phyloP scores from a whole-genome alignment of 2,113 vertebrate species.

The Cinclus cinclus region DNA sequence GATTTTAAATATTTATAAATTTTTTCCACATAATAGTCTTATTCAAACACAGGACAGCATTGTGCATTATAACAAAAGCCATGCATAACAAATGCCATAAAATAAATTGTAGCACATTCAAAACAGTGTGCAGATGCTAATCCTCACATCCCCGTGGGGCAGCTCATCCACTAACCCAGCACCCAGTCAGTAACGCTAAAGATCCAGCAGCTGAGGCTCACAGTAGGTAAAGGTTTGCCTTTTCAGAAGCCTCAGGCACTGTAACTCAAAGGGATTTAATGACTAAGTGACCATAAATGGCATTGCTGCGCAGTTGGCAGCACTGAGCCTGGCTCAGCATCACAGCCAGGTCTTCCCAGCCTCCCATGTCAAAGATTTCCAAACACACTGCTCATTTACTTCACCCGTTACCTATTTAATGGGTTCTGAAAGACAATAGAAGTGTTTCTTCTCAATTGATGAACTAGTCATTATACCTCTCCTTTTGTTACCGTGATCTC shows the following conservation, averaged over 20 bases:
- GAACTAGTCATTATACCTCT: background rate
- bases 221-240: background rate
- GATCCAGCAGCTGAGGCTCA: background rate
- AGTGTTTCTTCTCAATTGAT: background rate
- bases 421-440: slow-evolving; percentile 6
- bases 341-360: background rate
- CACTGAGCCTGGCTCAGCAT: background rate
- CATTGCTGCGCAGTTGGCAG: background rate
- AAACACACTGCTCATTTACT: background rate
- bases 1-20: slow-evolving; percentile 47
- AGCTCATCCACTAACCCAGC: background rate
- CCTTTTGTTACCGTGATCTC: background rate
- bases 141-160: background rate
- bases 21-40: background rate
- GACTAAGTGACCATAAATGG: slow-evolving; percentile 7
- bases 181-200: background rate
- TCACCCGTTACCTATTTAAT: background rate
- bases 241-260: background rate
- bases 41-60: slow-evolving; percentile 35
- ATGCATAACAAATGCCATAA: background rate
- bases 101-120: background rate
- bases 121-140: background rate
- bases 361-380: background rate
- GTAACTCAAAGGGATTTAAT: background rate
- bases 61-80: slow-evolving; percentile 38